These are phyloP conservation scores for Macaria notata DNA, from an alignment of 2,888 invertebrate genomes.

Conservation along the genomic window DNA sequence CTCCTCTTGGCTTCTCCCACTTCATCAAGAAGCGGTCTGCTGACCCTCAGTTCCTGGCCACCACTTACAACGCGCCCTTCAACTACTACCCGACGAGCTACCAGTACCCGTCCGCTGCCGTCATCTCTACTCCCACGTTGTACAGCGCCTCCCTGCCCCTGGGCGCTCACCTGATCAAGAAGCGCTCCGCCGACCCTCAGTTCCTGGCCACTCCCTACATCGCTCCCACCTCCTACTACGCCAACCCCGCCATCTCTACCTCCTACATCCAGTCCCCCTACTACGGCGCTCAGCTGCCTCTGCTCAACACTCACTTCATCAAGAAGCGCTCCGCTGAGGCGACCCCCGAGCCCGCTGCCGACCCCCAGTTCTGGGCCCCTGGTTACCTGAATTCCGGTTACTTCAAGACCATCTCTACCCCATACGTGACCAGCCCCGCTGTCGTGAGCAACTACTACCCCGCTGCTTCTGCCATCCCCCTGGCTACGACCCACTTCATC, in stretches of 20 bases:
- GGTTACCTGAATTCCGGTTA: constrained; percentile 30
- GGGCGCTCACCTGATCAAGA: constrained; percentile 29
- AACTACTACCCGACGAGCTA: constrained; percentile 21
- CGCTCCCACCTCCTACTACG: constrained; percentile 21
- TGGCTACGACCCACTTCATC: constrained; percentile 45
- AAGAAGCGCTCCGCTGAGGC: constrained; percentile 49
- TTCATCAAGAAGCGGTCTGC: constrained; percentile 46
- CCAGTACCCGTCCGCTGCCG: constrained; percentile 9
- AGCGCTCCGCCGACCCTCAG: constrained; percentile 29
- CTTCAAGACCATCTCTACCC: constrained; percentile 18
- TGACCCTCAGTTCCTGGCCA: constrained; percentile 25
- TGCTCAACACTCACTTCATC: constrained; percentile 48
- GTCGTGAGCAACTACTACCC: constrained; percentile 13
- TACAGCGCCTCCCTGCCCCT: constrained; percentile 15
- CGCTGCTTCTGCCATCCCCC: constrained; percentile 18
- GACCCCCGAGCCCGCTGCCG: constrained; percentile 16
- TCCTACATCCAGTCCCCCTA: constrained; percentile 12
- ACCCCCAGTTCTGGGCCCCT: constrained; percentile 31
- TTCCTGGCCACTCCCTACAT: constrained; percentile 38
- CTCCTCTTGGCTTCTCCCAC: constrained; percentile 46
- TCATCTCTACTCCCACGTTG: constrained; percentile 10
- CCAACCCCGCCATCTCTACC: constrained; percentile 13
- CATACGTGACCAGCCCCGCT: constrained; percentile 20
- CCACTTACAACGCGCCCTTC: constrained; percentile 21
- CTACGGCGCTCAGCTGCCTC: constrained; percentile 20